Base-by-base conservation (phyloP, 2,113 vertebrate species). In the Sphaerodactylus townsendi region DNA sequence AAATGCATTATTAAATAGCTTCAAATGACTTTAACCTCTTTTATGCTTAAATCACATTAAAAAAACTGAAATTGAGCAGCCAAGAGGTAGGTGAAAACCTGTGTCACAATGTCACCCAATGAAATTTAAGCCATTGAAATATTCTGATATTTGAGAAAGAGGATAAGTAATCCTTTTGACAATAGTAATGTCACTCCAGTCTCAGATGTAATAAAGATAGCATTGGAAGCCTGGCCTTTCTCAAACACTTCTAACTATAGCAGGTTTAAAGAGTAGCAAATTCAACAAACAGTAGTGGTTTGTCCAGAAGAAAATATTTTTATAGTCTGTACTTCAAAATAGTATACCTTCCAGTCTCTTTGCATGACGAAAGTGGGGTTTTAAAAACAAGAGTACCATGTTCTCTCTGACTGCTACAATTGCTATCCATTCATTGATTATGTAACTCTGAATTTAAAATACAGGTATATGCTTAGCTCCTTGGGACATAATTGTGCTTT, bases 111-210 rank as follows among this genome's bases (percentile, higher is more conserved):
- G 73, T 44, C 59, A 76, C 33, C 6, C 69, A 75, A 77, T 35
- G 53, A 13, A 62, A 78, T 78, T 72, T 81, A 77, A 70, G 65
- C 48, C 30, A 1, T 10, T 68, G 50, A 62, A 39, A 23, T 21
- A 71, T 66, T 74, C 64, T 35, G n/a, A 66, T 71, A 53, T 59
- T 73, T 74, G n/a, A 66, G 89, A 53, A 79, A 82, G 53, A 78
- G 23, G 21, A 35, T 2, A 62, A 81, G 66, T 23, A 21, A 69
- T 65, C 77, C 62, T 68, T 74, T 28, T 82, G 50, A 82, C 73
- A 28, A 15, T 10, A 13, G 66, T 70, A 41, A 66, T 44, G 41
- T 46, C 30, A 82, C 35, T 48, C 64, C 48, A 4, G 0, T 33
- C n/a, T 44, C 30, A n/a, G 59, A 79, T 48, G 66, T 35, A 68